phyloP scores from a whole-genome alignment of 1,140 invertebrate genomes.

The Pissodes strobi region DNA sequence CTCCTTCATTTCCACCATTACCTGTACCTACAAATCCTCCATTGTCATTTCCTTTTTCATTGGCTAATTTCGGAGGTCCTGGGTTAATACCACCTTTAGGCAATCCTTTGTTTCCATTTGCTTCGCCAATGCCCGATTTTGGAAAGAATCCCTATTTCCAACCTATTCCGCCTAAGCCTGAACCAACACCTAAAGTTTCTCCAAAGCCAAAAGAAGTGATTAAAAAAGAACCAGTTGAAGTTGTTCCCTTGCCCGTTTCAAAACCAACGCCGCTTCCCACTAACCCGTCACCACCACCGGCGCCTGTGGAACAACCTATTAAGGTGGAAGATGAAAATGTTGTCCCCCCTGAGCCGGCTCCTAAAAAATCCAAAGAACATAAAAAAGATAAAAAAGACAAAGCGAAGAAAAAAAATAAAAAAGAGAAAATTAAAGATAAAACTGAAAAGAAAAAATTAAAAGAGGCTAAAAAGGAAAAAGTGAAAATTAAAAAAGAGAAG shows the following conservation, averaged over 20 bases:
- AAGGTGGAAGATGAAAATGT: slow-evolving; percentile 4
- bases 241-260: slow-evolving; percentile 35
- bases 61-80: slow-evolving; percentile 55
- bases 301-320: slow-evolving; percentile 22
- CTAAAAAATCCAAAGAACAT: slow-evolving; percentile 60
- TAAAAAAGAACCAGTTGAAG: slow-evolving; percentile 37
- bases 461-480: slow-evolving; percentile 66
- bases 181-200: slow-evolving; percentile 48
- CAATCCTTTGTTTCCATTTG: slow-evolving; percentile 61
- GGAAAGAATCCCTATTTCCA: slow-evolving; percentile 61
- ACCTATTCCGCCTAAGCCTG: slow-evolving; percentile 55
- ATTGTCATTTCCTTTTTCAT: slow-evolving; percentile 57
- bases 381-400: slow-evolving; percentile 83
- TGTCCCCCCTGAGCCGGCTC: slow-evolving; percentile 18
- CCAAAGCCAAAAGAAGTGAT: slow-evolving; percentile 33
- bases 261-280: not conserved
- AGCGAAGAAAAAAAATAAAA: slow-evolving; percentile 63
- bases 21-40: slow-evolving; percentile 60
- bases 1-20: slow-evolving; percentile 32
- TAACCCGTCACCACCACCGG: slow-evolving; percentile 20
- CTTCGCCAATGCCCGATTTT: slow-evolving; percentile 57
- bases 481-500: slow-evolving; percentile 62
- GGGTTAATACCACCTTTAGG: slow-evolving; percentile 66
- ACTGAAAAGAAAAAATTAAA: slow-evolving; percentile 61
- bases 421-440: slow-evolving; percentile 63